Evolutionary conservation across 2,113 vertebrate genomes (phyloP), one percentile per base, ranked within the genome.

Genomic region (Nothocercus nigrocapillus): DNA sequence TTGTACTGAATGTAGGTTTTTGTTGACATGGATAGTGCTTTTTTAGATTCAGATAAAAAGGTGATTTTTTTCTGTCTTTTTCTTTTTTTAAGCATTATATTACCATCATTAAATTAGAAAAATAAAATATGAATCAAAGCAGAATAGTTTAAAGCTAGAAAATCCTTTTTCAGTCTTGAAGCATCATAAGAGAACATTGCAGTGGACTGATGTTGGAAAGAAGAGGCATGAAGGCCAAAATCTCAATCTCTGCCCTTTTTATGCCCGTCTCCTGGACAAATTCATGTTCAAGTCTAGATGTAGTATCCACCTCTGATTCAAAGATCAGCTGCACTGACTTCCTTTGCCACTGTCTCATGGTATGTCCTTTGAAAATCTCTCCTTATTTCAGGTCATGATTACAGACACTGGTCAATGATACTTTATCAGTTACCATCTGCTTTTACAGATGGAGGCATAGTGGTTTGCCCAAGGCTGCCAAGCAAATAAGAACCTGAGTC

Each of bases 371-470:
- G 19, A 84, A 90, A 95, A 88, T 86, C 61, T 92, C 62, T 62
- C 70, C 89, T 82, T 20, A 36, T 94, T 92, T 96, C 78, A 93
- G 67, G 28, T 63, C 76, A 69, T 0, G 3, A 91, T 87, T 95
- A 62, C 59, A 89, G 61, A 94, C 47, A 76, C 22, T 70, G 73
- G 40, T 91, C 66, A 73, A 80, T 87, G 70, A 93, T 67, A 28
- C 86, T 96, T 95, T 96, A 94, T 95, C 92, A 90, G 59, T 84
- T 86, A 93, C 90, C 92, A 84, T 97, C 76, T 94, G 90, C 77
- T 93, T 95, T 95, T 95, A 85, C 90, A 96, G 74, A 93, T 80
- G 85, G 81, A 92, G 59, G 58, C 83, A 95, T 68, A 53, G 58
- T 89, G 92, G 74, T 90, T 93, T 88, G 78, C 95, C 74, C 80